Percentiles rank a stretch among this genome's conserved stretches.
phyloP scores from a whole-genome alignment of 2,113 vertebrate species.

The Etheostoma cragini region DNA sequence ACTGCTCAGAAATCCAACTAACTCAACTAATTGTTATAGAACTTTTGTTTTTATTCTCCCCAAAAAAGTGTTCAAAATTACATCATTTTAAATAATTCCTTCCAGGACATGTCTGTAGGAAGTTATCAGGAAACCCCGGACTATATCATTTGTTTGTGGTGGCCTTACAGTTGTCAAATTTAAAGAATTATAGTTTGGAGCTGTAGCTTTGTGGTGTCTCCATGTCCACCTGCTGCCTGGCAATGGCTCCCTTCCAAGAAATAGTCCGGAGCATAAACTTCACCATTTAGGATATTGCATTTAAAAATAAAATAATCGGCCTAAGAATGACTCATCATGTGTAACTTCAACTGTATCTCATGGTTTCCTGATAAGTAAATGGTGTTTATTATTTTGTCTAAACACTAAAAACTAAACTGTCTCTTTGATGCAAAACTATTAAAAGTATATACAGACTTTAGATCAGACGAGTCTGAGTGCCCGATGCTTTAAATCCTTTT shows the following conservation, averaged over 20 bases:
- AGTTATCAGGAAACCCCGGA: neutral
- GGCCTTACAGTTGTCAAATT: neutral
- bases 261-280: neutral
- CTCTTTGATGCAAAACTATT: neutral
- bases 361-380: neutral
- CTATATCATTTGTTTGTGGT: neutral
- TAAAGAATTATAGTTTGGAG: neutral
- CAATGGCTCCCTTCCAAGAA: neutral
- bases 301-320: neutral
- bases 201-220: neutral
- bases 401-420: neutral
- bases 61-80: fast-evolving
- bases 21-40: neutral
- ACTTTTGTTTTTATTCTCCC: neutral
- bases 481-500: neutral
- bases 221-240: neutral
- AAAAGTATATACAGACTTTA: neutral
- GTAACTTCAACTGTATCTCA: neutral
- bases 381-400: neutral
- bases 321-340: neutral
- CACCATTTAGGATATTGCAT: no score
- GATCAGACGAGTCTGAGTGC: neutral
- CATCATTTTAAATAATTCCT: neutral
- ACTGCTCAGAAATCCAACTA: neutral
- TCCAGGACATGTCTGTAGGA: neutral